Conservation (phyloP, 92 coral and sea anemone genomes). For the Meandrina meandrites region DNA sequence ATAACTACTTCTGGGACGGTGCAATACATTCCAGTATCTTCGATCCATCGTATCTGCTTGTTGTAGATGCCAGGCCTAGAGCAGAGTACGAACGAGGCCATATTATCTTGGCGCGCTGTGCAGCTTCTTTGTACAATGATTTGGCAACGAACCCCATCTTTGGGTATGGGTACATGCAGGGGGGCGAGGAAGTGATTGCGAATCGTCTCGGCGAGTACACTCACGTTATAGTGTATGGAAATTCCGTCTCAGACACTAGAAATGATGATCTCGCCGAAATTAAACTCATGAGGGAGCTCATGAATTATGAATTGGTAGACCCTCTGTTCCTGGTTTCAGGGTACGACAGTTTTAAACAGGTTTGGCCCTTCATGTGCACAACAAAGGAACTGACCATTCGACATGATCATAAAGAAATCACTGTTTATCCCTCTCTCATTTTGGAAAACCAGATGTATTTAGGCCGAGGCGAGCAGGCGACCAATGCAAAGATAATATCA, state of each 20-base stretch:
- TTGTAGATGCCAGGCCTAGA: constrained; percentile 76
- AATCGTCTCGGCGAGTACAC: constrained; percentile 78
- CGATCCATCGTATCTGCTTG: constrained; percentile 85
- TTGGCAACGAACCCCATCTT: constrained; percentile 58
- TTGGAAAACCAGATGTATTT: constrained; percentile 80
- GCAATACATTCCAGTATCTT: constrained; percentile 78
- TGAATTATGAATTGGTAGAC: constrained; percentile 64
- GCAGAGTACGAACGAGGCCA: constrained; percentile 68
- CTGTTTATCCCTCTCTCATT: constrained; percentile 85
- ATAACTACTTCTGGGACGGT: constrained; percentile 94
- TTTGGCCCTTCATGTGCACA: constrained; percentile 89
- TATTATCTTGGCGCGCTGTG: constrained; percentile 70
- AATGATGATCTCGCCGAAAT: constrained; percentile 56
- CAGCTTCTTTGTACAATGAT: constrained; percentile 65
- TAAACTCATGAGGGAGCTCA: constrained; percentile 74
- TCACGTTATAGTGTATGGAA: constrained; percentile 81
- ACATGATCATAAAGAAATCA: constrained; percentile 61
- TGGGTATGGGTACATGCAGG: constrained; percentile 49
- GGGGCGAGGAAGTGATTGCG: constrained; percentile 46
- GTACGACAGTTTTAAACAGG: constrained; percentile 65
- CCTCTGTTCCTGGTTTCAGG: constrained; percentile 76
- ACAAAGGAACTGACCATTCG: constrained; percentile 53
- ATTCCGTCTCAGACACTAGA: constrained; percentile 43
- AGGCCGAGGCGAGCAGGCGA: constrained; percentile 97
- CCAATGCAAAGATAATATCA: constrained; percentile 63